Conservation (phyloP, 2,113 vertebrate genomes). For the Pholis gunnellus region DNA sequence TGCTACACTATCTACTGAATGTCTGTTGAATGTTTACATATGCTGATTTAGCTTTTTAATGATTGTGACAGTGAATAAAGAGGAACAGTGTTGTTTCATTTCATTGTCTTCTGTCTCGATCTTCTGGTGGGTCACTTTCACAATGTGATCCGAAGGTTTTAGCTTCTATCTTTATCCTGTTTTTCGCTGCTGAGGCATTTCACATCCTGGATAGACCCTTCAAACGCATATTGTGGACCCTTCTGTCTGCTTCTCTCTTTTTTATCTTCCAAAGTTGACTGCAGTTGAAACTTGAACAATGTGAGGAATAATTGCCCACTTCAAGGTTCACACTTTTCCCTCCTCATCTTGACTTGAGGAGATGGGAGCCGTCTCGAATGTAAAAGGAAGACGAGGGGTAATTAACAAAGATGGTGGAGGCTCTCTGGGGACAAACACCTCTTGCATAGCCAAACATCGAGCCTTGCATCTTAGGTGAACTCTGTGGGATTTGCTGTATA, state of each 20-base stretch:
- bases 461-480: conserved; percentile 42
- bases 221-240: neutral
- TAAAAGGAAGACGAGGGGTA: conserved; percentile 53
- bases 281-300: conserved; percentile 47
- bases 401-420: conserved; percentile 64
- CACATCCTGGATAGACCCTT: neutral
- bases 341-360: conserved; percentile 41
- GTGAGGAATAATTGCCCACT: conserved; percentile 53
- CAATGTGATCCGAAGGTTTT: too few species aligned
- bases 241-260: neutral
- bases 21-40: too few species aligned
- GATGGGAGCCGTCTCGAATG: conserved; percentile 26
- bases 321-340: conserved; percentile 28
- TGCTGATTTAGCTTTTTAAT: too few species aligned
- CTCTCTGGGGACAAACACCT: conserved; percentile 40
- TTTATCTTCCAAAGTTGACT: neutral
- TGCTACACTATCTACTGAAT: too few species aligned
- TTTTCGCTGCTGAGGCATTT: neutral
- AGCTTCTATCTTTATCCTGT: neutral
- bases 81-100: neutral
- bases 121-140: neutral
- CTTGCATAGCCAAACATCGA: conserved; percentile 29
- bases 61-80: too few species aligned
- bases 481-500: conserved; percentile 26
- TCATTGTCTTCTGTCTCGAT: neutral